These are phyloP conservation scores for Musca vetustissima DNA, from an alignment of 1,140 invertebrate genomes.

Conservation along the genomic window DNA sequence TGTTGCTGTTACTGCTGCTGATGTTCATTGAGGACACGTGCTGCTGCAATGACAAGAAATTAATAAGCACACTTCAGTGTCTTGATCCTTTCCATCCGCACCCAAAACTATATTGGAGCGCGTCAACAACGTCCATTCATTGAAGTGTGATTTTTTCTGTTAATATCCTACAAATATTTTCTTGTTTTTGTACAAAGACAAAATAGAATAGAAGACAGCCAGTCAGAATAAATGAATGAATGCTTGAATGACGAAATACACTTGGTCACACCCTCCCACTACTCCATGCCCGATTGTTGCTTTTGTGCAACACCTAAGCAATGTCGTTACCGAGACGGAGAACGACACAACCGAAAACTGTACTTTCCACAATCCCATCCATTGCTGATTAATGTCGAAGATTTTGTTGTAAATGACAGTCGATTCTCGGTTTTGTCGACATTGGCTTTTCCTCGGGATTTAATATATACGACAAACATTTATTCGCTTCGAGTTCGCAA, in stretches of 20 bases:
- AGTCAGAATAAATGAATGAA: too few relatives aligned
- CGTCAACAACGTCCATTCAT: neutral
- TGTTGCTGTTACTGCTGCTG: neutral
- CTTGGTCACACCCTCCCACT: conserved; percentile 11
- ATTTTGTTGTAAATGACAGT: conserved; percentile 20
- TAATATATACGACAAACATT: too few relatives aligned
- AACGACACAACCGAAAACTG: neutral
- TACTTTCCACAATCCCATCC: neutral
- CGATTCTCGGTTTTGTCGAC: neutral
- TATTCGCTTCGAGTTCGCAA: too few relatives aligned
- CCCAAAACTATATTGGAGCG: neutral
- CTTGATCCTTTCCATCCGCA: neutral
- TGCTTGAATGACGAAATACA: too few relatives aligned
- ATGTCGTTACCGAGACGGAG: neutral
- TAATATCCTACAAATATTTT: conserved; percentile 20
- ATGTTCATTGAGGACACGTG: conserved; percentile 6
- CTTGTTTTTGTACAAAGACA: neutral
- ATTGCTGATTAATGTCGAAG: conserved; percentile 15
- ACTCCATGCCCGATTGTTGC: neutral
- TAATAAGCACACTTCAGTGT: conserved; percentile 15
- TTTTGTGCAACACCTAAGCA: conserved; percentile 8
- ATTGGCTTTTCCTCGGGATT: too few relatives aligned
- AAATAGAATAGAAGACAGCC: too few relatives aligned
- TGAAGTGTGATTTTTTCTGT: conserved; percentile 22
- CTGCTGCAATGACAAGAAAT: conserved; percentile 21